Conservation (phyloP, 1,140 invertebrate genomes). For the Diuraphis noxia region DNA sequence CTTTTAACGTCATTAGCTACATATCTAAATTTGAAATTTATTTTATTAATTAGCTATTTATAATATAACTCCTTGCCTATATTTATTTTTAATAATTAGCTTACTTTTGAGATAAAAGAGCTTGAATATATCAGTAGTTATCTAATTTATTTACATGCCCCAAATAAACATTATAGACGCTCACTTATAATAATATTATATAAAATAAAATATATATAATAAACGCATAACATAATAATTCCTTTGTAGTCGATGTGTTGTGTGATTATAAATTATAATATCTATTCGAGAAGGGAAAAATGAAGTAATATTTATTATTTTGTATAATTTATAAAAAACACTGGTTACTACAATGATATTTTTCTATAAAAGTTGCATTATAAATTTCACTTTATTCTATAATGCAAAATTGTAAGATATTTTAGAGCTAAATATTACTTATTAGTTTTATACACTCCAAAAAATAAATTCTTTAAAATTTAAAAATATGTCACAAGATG, state of each 20-base stretch:
- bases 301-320: too few species aligned
- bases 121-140: too few species aligned
- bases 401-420: background rate
- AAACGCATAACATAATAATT: background rate
- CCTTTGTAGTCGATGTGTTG: too few species aligned
- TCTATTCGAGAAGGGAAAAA: too few species aligned
- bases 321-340: too few species aligned
- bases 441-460: background rate
- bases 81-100: background rate
- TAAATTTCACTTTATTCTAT: background rate
- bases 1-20: background rate
- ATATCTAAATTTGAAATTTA: background rate
- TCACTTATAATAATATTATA: background rate
- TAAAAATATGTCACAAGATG: background rate
- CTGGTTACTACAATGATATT: background rate
- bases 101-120: background rate
- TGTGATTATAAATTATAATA: too few species aligned
- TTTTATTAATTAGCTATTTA: background rate
- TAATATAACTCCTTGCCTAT: background rate
- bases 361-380: background rate
- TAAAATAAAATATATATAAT: background rate
- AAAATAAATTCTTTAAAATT: background rate
- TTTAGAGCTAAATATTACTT: background rate
- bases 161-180: background rate
- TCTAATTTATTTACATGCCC: background rate